Percentiles rank a stretch among this genome's conserved stretches.
phyloP scores from a whole-genome alignment of 1,140 invertebrate genomes.

The Cydia amplana region DNA sequence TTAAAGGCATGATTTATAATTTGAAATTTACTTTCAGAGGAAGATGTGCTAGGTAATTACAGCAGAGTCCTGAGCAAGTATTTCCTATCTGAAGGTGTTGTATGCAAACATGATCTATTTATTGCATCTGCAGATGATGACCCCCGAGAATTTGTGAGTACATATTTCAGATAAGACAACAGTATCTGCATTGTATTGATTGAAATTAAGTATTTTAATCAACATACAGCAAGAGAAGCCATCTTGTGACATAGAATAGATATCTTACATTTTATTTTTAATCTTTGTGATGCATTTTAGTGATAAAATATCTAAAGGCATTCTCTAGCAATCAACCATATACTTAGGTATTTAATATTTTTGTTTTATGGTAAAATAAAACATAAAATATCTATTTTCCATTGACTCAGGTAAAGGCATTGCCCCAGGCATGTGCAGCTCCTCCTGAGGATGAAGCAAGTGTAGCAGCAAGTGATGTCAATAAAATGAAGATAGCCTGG shows the following conservation, averaged over 20 bases:
- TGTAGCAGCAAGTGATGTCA: conserved; percentile 39
- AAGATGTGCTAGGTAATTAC: conserved; percentile 88
- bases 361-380: too few relatives aligned
- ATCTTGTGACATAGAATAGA: too few relatives aligned
- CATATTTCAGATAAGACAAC: conserved; percentile 43
- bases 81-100: conserved; percentile 90
- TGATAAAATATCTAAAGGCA: too few relatives aligned
- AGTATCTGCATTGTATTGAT: neutral
- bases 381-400: too few relatives aligned
- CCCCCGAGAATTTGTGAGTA: conserved; percentile 82
- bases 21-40: conserved; percentile 82
- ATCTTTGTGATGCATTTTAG: too few relatives aligned
- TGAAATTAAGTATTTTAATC: too few relatives aligned
- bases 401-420: conserved; percentile 63
- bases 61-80: conserved; percentile 88
- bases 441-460: conserved; percentile 52
- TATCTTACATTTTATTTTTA: too few relatives aligned
- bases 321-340: too few relatives aligned
- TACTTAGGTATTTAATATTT: too few relatives aligned
- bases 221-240: too few relatives aligned
- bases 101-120: conserved; percentile 85
- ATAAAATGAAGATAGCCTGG: conserved; percentile 92
- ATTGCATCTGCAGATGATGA: conserved; percentile 86
- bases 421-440: conserved; percentile 67
- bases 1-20: neutral